Base-by-base conservation (phyloP, 2,797 vertebrate species). In the Leptoclinus maculatus region DNA sequence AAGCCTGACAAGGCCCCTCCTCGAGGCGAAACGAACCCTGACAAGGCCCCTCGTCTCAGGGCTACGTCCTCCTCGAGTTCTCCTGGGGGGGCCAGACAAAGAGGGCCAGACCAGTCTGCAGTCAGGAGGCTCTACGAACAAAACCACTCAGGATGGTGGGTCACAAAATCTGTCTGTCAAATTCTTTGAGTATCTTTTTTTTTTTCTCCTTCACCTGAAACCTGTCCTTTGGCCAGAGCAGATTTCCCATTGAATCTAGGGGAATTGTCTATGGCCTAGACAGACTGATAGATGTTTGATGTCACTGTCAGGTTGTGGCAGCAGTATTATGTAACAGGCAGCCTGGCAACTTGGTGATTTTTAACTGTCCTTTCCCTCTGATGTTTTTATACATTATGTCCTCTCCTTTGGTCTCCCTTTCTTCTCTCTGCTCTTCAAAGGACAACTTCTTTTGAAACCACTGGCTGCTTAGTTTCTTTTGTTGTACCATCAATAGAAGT, bases 101-200 rank as follows among this genome's bases (percentile, higher is more conserved):
- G 97, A 98, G 3, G 92, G 94, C 25, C 96, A 95, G 80, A 89
- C 85, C 74, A 94, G 94, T 85, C 94, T 93, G 12, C 92, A 94
- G 83, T 89, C 94, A n/a, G 93, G 83, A 80, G 86, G 84, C n/a
- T 86, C 95, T 65, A 85, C 91, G 70, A 94, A 93, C 85, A 96
- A 94, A 0, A 90, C 92, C 88, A 88, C 96, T 93, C 96, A 97
- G 92, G 97, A 98, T 95, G 97, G 98, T 99, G 93, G 88, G 95
- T 72, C 47, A 9, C n/a, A 29, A 51, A 39, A n/a, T 72, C 32
- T 32, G 9, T 54, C 51, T 14, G 54, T 57, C 54, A 32, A 17
- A 57, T 17, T 10, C 27, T 57, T 34, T 59, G 1, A 45, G 6
- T 1, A 9, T 73, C 6, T 71, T 32, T 66, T 10, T n/a, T n/a